Base-by-base conservation (phyloP, 2,888 invertebrate species). In the Catocala nupta region DNA sequence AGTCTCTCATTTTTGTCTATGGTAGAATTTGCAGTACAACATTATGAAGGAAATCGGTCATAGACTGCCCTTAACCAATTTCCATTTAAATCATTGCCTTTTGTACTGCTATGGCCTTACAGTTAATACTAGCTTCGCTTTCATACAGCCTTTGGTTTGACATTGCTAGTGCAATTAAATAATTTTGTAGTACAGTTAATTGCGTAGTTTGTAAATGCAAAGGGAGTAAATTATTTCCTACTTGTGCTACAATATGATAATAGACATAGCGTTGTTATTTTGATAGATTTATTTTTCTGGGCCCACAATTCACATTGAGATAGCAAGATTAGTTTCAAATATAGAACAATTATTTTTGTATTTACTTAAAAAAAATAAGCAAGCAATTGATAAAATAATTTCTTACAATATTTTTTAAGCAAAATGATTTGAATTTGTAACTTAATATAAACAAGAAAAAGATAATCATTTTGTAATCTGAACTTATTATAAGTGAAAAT, bases 161-260 rank as follows among this genome's bases (percentile, higher is more conserved):
- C 78, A 78, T 77, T 78, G 77, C 60, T 9, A 61, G 62, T 33
- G 74, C 68, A 76, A 76, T 77, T 71, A 70, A 71, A 74, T 70
- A 70, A 78, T 71, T 75, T 78, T 71, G 75, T 78, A 76, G 68
- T 71, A 60, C 25, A 66, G 63, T 55, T 78, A 75, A 76, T 78
- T 70, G 76, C 48, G 57, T 63, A 68, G 71, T 78, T 73, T 67
- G 65, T 58, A 39, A 44, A 58, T 45, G 36, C 25, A 8, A 75
- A 75, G 68, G 66, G 68, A 68, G 36, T 49, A 73, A 76, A 78
- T 71, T 47, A 65, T 68, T 75, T 78, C 77, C 76, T 77, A 70
- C 64, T 71, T 63, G 60, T 68, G 59, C 36, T 39, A 39, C 36
- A 5, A 5, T 8, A 8, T 39, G 36, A 9, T 39, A 39, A 39